These are phyloP conservation scores for Phortica magna DNA, from an alignment of 2,888 invertebrate species.

Conservation along the genomic window DNA sequence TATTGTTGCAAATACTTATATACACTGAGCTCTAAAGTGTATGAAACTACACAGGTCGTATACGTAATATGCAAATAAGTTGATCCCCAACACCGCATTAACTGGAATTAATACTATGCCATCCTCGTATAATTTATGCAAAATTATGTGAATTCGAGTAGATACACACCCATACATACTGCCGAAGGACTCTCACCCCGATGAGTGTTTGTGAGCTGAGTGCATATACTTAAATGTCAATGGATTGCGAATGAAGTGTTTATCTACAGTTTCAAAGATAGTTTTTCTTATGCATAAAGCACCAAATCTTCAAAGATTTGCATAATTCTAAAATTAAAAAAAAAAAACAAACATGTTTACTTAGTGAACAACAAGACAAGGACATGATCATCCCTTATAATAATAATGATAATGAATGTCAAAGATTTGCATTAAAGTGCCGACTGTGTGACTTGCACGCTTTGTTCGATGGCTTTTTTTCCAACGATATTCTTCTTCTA, in stretches of 20 bases:
- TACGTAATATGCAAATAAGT: conserved; percentile 64
- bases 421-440: no score
- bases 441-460: no score
- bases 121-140: conserved; percentile 67
- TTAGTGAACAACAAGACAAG: not conserved
- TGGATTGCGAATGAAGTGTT: conserved; percentile 42
- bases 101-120: conserved; percentile 66
- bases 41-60: conserved; percentile 41
- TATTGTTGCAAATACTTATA: not conserved
- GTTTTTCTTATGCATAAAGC: not conserved
- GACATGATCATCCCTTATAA: no score
- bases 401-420: no score
- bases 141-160: conserved; percentile 32
- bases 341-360: conserved; percentile 54
- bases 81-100: conserved; percentile 43
- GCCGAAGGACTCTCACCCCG: not conserved
- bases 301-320: not conserved
- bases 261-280: conserved; percentile 5
- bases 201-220: conserved; percentile 52
- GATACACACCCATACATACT: conserved; percentile 22
- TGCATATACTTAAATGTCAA: conserved; percentile 63
- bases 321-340: conserved; percentile 1
- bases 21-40: not conserved
- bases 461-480: no score
- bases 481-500: no score